Conservation (phyloP, 2,888 invertebrate genomes). For the Polydrusus cervinus region DNA sequence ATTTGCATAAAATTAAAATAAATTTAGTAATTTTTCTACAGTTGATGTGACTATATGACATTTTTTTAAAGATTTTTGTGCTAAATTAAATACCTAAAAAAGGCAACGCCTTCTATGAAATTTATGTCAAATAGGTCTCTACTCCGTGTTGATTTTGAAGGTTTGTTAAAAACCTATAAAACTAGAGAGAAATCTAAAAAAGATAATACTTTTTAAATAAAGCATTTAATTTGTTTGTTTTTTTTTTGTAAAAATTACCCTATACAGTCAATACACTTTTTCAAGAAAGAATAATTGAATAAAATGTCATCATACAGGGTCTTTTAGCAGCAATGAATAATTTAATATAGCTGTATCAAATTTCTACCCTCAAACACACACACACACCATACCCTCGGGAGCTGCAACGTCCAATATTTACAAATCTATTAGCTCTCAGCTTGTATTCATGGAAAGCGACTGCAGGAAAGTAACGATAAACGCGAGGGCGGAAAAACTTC, state of each 20-base stretch:
- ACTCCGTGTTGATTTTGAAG: too few species aligned
- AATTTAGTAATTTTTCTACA: too few species aligned
- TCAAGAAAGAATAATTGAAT: constrained; percentile 14
- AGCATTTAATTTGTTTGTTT: too few species aligned
- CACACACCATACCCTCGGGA: constrained; percentile 48
- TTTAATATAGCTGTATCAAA: constrained; percentile 50
- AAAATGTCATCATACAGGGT: constrained; percentile 27
- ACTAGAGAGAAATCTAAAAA: too few species aligned
- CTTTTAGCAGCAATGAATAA: constrained; percentile 50
- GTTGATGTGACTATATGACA: too few species aligned
- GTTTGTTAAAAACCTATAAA: too few species aligned
- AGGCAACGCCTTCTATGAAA: too few species aligned
- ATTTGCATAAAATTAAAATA: too few species aligned
- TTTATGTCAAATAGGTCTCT: too few species aligned
- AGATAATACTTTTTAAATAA: too few species aligned
- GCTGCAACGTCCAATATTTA: constrained; percentile 63
- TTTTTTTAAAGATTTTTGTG: too few species aligned
- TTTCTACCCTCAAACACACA: constrained; percentile 50
- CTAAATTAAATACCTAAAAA: too few species aligned
- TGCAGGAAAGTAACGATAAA: constrained; percentile 36
- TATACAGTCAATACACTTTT: not conserved
- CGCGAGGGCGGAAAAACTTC: constrained; percentile 13
- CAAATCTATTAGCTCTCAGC: constrained; percentile 68
- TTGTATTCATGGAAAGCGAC: constrained; percentile 45
- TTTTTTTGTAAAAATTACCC: not conserved